Evolutionary conservation across 2,113 vertebrate genomes (phyloP).

Genomic region (Microcebus griseorufus): DNA sequence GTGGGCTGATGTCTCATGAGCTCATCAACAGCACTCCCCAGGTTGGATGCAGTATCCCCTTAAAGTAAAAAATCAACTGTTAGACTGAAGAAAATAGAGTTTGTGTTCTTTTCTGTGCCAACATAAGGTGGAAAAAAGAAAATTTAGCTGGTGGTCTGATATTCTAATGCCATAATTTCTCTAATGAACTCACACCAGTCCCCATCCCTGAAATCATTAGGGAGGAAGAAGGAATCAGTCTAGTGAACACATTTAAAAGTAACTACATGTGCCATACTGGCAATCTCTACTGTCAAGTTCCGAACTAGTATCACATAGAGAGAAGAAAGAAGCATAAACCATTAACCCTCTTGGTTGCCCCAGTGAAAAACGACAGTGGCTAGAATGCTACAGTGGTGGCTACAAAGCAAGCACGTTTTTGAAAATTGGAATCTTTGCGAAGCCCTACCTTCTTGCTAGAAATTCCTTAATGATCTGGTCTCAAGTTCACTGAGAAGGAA

Average conservation of each 20-base stretch:
- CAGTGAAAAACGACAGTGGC: neutral
- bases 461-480: neutral
- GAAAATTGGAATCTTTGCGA: neutral
- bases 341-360: neutral
- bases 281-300: neutral
- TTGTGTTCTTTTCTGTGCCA: neutral
- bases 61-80: conserved; percentile 61
- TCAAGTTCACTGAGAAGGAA: neutral
- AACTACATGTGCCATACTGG: neutral
- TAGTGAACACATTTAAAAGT: neutral
- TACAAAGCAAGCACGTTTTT: conserved; percentile 26
- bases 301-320: neutral
- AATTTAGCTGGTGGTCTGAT: neutral
- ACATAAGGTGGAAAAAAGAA: conserved; percentile 31
- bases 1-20: conserved; percentile 98
- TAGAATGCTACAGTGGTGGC: neutral
- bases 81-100: neutral
- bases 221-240: neutral
- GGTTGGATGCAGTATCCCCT: conserved; percentile 97
- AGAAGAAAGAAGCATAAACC: neutral
- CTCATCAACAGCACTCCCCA: conserved; percentile 97
- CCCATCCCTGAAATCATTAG: neutral
- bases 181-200: neutral
- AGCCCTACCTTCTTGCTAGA: neutral
- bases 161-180: neutral